Percentiles rank a stretch among this genome's conserved stretches.
phyloP scores from a whole-genome alignment of 2,888 invertebrate genomes.

The Hirtodrosophila histrioides region DNA sequence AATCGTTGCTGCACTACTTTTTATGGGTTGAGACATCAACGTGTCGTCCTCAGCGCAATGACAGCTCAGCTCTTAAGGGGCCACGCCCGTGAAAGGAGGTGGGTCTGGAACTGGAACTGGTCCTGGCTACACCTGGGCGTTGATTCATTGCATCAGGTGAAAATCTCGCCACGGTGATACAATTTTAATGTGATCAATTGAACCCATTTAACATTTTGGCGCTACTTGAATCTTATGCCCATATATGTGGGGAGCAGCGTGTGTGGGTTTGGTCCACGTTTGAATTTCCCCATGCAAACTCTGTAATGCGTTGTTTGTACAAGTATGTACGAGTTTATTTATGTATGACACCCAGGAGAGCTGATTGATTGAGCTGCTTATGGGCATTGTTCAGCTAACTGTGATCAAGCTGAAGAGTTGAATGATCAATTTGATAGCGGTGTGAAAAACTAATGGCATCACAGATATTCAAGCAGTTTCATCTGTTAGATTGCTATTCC shows the following conservation, averaged over 20 bases:
- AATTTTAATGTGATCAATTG: constrained; percentile 13
- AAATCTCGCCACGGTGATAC: constrained; percentile 6
- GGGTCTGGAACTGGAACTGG: constrained; percentile 3
- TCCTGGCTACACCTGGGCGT: constrained; percentile 9
- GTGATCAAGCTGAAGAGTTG: too few species aligned
- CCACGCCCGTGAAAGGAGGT: constrained; percentile 16
- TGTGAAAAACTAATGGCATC: too few species aligned
- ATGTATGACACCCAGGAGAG: constrained; percentile 32
- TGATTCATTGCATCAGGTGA: constrained; percentile 18
- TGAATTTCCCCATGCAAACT: constrained; percentile 29
- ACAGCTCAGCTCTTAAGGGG: constrained; percentile 10
- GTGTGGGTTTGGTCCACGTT: constrained; percentile 12
- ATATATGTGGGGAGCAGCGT: neutral
- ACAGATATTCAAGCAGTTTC: too few species aligned
- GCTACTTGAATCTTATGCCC: neutral
- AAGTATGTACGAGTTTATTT: neutral
- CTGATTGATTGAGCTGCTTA: constrained; percentile 23
- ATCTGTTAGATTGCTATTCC: too few species aligned
- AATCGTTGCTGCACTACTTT: constrained; percentile 18
- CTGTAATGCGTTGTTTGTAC: too few species aligned
- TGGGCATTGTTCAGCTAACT: constrained; percentile 1
- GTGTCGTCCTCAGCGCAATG: constrained; percentile 38
- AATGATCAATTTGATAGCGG: too few species aligned
- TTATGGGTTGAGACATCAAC: constrained; percentile 20
- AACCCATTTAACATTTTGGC: constrained; percentile 19